A percentile compares a stretch with the other conserved stretches of the same genome.
phyloP scores from a whole-genome alignment of 1,140 invertebrate species.

The Papilio machaon region DNA sequence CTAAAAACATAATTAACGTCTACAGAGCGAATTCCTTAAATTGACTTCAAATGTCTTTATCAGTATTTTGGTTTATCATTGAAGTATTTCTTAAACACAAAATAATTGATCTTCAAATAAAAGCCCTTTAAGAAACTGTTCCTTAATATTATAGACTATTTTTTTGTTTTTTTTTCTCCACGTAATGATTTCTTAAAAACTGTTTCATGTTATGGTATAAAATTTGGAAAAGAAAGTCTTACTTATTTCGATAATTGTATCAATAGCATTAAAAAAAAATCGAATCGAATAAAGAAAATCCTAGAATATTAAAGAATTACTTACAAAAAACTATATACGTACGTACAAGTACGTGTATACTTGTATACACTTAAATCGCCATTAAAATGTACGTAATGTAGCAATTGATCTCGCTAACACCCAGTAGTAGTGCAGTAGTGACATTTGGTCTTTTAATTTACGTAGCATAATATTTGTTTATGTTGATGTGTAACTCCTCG shows the following conservation, averaged over 20 bases:
- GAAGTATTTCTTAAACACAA: not conserved
- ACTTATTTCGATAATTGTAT: no score
- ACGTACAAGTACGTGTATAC: not conserved
- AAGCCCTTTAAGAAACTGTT: not conserved
- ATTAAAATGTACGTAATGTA: not conserved
- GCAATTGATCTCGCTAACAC: not conserved
- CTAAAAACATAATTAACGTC: not conserved
- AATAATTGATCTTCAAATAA: not conserved
- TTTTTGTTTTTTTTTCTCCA: not conserved
- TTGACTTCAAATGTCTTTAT: not conserved
- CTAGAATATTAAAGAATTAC: no score
- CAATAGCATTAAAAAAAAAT: no score
- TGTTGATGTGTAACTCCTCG: constrained; percentile 10
- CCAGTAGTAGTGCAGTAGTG: not conserved
- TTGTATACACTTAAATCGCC: not conserved
- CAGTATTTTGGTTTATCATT: not conserved
- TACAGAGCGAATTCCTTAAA: not conserved
- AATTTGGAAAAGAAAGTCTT: no score
- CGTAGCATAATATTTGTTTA: constrained; percentile 26
- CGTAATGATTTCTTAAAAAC: not conserved
- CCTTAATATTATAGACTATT: not conserved
- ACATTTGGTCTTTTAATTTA: constrained; percentile 24
- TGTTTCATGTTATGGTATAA: not conserved
- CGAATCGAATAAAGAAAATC: no score
- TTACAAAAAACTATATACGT: not conserved